phyloP scores from a whole-genome alignment of 2,113 vertebrate species.

The Corythaixoides concolor region DNA sequence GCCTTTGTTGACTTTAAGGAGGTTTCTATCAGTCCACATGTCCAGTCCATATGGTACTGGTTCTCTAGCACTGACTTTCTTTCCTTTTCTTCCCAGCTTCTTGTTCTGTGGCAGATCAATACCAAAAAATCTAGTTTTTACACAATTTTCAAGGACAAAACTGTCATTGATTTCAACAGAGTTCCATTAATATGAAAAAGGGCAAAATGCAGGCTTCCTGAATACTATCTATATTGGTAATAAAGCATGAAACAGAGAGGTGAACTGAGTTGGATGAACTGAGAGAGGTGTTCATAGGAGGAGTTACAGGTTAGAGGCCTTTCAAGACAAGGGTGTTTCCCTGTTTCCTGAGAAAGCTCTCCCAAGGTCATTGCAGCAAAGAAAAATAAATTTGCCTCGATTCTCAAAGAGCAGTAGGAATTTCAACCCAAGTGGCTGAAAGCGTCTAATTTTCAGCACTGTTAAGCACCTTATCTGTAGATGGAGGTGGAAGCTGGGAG shows the following conservation, averaged over 20 bases:
- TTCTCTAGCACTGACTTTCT: background rate
- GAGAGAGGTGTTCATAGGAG: background rate
- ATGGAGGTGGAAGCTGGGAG: background rate
- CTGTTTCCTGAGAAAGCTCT: background rate
- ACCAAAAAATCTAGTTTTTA: background rate
- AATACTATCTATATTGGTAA: rapidly evolving
- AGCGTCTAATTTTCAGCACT: background rate
- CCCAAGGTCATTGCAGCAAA: background rate
- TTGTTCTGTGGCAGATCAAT: background rate
- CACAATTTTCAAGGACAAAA: background rate
- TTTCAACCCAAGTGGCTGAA: background rate
- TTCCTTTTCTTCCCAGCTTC: background rate
- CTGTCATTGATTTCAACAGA: background rate
- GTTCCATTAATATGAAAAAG: background rate
- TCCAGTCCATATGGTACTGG: rapidly evolving
- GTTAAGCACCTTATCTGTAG: background rate
- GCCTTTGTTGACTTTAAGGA: background rate
- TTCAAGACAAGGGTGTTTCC: background rate
- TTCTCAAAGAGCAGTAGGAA: background rate
- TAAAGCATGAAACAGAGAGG: background rate
- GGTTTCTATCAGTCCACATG: rapidly evolving
- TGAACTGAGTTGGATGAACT: background rate
- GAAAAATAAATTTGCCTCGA: background rate
- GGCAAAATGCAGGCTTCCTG: background rate
- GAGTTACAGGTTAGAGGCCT: background rate